Percentiles rank a stretch among this genome's conserved stretches.
phyloP scores from a whole-genome alignment of 2,888 invertebrate species.

The Drosophila kuntzei region DNA sequence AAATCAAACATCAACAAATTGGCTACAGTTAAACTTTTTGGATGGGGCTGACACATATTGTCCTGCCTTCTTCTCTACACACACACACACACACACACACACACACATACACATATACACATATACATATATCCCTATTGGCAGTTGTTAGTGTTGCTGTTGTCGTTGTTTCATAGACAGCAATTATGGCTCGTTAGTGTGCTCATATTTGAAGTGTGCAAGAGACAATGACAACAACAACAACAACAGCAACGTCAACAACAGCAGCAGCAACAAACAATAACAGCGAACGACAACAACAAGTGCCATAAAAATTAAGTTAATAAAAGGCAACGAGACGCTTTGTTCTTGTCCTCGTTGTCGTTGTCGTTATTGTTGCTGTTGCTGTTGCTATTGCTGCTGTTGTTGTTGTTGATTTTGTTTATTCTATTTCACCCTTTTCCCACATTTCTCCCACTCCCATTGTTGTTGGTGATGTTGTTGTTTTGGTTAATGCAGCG shows the following conservation, averaged over 20 bases:
- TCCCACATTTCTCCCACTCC: slow-evolving; percentile 21
- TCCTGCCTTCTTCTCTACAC: slow-evolving; percentile 27
- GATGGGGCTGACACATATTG: slow-evolving; percentile 37
- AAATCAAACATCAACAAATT: slow-evolving; percentile 72
- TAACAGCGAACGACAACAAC: slow-evolving; percentile 49
- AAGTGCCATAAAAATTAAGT: slow-evolving; percentile 81
- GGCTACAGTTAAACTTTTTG: slow-evolving; percentile 34
- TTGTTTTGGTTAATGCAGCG: slow-evolving; percentile 60
- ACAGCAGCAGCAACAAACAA: slow-evolving; percentile 37
- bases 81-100: slow-evolving; percentile 9
- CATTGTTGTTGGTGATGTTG: slow-evolving; percentile 33
- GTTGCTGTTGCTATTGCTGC: slow-evolving; percentile 36
- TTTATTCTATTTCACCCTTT: slow-evolving; percentile 68
- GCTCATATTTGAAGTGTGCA: slow-evolving; percentile 77
- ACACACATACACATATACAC: slow-evolving; percentile 2
- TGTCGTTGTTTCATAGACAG: slow-evolving; percentile 71
- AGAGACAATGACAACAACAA: slow-evolving; percentile 59
- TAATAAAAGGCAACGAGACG: slow-evolving; percentile 80
- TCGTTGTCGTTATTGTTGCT: slow-evolving; percentile 17
- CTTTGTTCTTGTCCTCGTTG: slow-evolving; percentile 67
- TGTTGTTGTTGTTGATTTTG: slow-evolving; percentile 53
- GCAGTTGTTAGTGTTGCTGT: slow-evolving; percentile 53
- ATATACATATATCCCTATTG: slow-evolving; percentile 28
- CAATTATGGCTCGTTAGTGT: slow-evolving; percentile 82
- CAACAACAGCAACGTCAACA: slow-evolving; percentile 34